Evolutionary conservation across 2,888 invertebrate species (phyloP).

Genomic region (Beris chalybata): DNA sequence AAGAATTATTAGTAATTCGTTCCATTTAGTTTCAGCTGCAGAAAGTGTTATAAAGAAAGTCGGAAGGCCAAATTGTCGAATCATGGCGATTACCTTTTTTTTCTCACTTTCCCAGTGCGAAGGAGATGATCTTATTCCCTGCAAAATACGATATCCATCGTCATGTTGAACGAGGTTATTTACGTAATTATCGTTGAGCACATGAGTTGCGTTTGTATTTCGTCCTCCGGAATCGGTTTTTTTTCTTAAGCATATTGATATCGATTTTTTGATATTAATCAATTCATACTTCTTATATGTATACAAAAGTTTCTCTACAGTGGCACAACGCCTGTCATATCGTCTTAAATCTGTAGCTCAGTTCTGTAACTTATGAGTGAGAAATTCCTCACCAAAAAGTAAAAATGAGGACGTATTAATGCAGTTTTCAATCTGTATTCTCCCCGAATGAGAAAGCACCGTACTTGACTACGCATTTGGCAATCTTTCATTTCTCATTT

Average conservation of each 20-base stretch:
- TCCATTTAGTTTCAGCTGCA: constrained; percentile 38
- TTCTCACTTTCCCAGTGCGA: constrained; percentile 43
- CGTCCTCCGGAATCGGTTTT: constrained; percentile 35
- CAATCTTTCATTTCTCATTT: too few species aligned
- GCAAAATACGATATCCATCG: constrained; percentile 38
- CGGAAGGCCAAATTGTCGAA: constrained; percentile 23
- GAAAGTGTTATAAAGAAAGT: constrained; percentile 28
- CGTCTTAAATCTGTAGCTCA: not conserved
- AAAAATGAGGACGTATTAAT: too few species aligned
- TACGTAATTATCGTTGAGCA: constrained; percentile 38
- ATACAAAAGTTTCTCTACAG: constrained; percentile 6
- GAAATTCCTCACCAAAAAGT: too few species aligned
- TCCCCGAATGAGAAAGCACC: too few species aligned
- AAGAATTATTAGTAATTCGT: constrained; percentile 36
- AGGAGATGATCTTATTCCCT: constrained; percentile 39
- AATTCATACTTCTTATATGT: constrained; percentile 4
- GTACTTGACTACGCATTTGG: too few species aligned
- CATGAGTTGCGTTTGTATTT: constrained; percentile 35
- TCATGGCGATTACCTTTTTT: constrained; percentile 35
- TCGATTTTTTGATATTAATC: constrained; percentile 2
- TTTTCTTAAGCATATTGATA: constrained; percentile 40
- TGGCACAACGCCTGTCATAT: not conserved
- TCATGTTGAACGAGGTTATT: constrained; percentile 38
- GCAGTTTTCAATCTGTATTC: too few species aligned
- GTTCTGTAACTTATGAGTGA: too few species aligned